Evolutionary conservation across 2,888 invertebrate species (phyloP), one percentile per base, ranked within the genome.

Genomic region (Eremobia ochroleuca): DNA sequence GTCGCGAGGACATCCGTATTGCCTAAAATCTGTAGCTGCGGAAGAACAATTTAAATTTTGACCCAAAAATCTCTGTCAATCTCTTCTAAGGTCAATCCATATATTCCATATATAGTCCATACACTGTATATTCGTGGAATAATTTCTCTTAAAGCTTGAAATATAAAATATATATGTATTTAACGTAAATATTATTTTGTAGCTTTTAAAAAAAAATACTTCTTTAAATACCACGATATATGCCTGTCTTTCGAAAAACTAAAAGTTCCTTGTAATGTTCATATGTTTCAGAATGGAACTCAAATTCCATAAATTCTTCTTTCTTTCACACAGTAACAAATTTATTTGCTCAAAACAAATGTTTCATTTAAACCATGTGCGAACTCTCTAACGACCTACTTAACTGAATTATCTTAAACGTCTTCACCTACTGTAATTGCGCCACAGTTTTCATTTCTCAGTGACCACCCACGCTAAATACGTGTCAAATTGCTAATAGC

Each of bases 401-500:
- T 93, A 88, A 88, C 85, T 78, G 82, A 87, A 90, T 93, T 92
- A 93, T 93, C 92, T 92, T 90, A 89, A 92, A 89, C 90, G 88
- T 92, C 92, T 92, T 92, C 89, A 90, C 91, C 92, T 90, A 88
- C 91, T 91, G 88, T 91, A 93, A 90, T 94, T 94, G 92, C 93
- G 91, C 91, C 93, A 94, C 90, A 90, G 92, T 92, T 92, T 91
- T 92, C 93, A 92, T 93, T 94, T 93, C 92, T 91, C 90, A 84
- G 91, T 91, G 93, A 87, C 94, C 94, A 94, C 95, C 95, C 94
- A 95, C 95, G 92, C 93, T 92, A 91, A 92, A 92, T 92, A 95
- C 96, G 96, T 96, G 96, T 96, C 95, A 95, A 94, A 95, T 94
- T 92, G 95, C 93, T 95, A 94, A 94, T 94, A 93, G 92, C 93